A percentile compares a stretch with the other conserved stretches of the same genome.
Evolutionary conservation across 2,797 vertebrate species (phyloP).

Genomic region (Propithecus perrieri): DNA sequence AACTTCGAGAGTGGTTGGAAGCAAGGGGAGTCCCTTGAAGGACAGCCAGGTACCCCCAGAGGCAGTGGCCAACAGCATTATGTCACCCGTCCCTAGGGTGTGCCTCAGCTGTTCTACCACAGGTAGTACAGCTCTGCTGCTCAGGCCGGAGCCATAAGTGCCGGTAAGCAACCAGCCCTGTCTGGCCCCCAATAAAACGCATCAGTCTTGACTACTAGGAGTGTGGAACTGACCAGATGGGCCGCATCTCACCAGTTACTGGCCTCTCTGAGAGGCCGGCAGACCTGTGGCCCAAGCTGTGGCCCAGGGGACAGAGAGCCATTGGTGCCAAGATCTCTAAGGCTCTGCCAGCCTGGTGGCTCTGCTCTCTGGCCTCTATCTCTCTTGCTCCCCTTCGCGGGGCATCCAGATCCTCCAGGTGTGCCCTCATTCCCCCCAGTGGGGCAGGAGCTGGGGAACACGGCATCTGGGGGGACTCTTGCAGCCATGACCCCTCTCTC

Average conservation of each 20-base stretch:
- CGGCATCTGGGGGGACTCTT: background rate
- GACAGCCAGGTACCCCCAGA: background rate
- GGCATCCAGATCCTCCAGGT: background rate
- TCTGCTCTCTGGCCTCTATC: background rate
- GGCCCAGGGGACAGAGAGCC: background rate
- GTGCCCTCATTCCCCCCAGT: background rate
- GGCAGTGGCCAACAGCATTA: fast-evolving
- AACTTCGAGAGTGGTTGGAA: background rate
- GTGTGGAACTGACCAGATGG: background rate
- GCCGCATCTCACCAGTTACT: fast-evolving
- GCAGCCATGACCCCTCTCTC: background rate
- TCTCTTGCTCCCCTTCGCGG: background rate
- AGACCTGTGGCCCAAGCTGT: background rate
- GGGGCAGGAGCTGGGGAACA: background rate
- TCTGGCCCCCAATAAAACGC: background rate
- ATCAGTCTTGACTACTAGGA: background rate
- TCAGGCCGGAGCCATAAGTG: background rate
- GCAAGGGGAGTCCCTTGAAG: too few species aligned
- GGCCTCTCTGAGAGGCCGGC: background rate
- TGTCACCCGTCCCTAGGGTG: background rate
- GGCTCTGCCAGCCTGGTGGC: too few species aligned
- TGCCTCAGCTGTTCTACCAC: background rate
- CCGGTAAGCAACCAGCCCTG: background rate
- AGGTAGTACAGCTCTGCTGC: background rate
- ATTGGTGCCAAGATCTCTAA: background rate